These are phyloP conservation scores for Philaenus spumarius DNA, from an alignment of 1,140 invertebrate species.

Conservation along the genomic window DNA sequence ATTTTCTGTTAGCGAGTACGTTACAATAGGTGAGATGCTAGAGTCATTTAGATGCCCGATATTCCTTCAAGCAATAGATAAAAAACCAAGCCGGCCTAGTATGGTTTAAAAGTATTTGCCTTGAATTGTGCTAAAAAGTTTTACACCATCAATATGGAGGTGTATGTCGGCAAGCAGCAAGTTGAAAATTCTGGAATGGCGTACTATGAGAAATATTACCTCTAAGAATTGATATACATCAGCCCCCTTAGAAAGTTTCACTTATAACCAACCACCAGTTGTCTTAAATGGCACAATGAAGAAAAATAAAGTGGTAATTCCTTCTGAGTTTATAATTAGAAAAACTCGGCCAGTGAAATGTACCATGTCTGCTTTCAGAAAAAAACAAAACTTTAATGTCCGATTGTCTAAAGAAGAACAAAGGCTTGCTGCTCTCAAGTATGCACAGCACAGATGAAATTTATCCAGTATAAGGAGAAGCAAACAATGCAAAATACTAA, in stretches of 20 bases:
- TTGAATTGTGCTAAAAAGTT: conserved; percentile 30
- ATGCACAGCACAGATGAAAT: conserved; percentile 1
- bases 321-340: conserved; percentile 29
- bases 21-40: conserved; percentile 39
- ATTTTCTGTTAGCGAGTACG: conserved; percentile 30
- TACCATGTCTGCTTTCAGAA: background rate
- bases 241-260: conserved; percentile 13
- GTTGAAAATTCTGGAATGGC: conserved; percentile 30
- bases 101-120: conserved; percentile 31
- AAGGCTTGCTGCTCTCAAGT: conserved; percentile 18
- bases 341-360: conserved; percentile 13
- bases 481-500: no score
- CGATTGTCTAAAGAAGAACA: conserved; percentile 25
- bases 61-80: conserved; percentile 30
- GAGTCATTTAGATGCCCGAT: background rate
- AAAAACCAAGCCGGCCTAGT: conserved; percentile 29
- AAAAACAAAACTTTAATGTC: conserved; percentile 25
- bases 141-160: conserved; percentile 34
- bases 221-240: conserved; percentile 28
- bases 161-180: conserved; percentile 33
- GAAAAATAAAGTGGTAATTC: conserved; percentile 36
- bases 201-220: conserved; percentile 25
- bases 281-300: conserved; percentile 34
- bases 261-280: conserved; percentile 32
- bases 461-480: no score